Evolutionary conservation across 64 coral and sea anemone genomes (phyloP).

Genomic region (Pocillopora verrucosa): DNA sequence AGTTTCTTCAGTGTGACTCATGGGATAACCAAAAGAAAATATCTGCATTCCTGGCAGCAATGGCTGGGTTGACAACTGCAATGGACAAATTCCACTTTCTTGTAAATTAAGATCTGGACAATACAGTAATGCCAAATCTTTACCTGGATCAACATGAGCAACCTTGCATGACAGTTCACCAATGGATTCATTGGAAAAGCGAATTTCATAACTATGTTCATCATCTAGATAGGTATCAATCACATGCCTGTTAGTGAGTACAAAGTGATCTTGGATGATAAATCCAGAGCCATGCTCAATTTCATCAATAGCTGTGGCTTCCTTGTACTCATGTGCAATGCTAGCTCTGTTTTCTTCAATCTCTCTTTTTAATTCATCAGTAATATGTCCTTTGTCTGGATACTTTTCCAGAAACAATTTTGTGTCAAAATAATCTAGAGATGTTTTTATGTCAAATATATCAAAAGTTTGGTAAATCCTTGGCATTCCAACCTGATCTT

Average conservation of each 20-base stretch:
- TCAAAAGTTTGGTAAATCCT: background rate
- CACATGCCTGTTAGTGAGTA: background rate
- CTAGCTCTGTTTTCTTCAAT: background rate
- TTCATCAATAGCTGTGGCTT: background rate
- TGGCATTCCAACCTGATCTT: background rate
- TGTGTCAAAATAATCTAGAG: conserved; percentile 6
- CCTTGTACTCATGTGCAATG: background rate
- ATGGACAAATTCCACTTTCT: background rate
- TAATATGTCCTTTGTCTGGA: background rate
- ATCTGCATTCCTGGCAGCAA: conserved; percentile 13
- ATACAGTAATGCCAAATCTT: conserved; percentile 2
- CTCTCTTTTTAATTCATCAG: background rate
- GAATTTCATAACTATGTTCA: background rate
- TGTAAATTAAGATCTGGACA: background rate
- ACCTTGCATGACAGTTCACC: background rate
- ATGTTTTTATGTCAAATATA: background rate
- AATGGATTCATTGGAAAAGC: background rate
- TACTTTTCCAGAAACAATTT: background rate
- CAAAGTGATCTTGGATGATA: background rate
- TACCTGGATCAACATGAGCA: background rate
- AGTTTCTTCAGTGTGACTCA: background rate
- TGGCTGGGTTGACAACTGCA: background rate
- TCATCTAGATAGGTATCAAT: background rate
- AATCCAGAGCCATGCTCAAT: conserved; percentile 3
- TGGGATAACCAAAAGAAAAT: conserved; percentile 1